Evolutionary conservation across 2,888 invertebrate species (phyloP), one percentile per base, ranked within the genome.

Genomic region (Boloria euphrosyne): DNA sequence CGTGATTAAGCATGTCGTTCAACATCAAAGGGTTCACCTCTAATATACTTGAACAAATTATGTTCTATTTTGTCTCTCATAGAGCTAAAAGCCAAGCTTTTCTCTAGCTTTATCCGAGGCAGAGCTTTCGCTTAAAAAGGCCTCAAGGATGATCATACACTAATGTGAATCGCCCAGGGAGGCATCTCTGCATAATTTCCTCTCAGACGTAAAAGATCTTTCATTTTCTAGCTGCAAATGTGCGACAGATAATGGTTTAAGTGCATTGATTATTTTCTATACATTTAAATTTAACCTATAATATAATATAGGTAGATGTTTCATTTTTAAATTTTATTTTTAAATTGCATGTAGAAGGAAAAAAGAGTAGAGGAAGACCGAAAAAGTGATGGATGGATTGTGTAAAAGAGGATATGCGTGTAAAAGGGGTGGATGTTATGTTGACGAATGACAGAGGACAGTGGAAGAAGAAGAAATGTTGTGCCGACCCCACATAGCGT

Each of bases 131-230:
- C 44, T 18, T 57, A 22, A 57, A 44, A 57, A 14, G 18, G 44
- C 55, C 18, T 57, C n/a, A 16, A 52, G 44, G 44, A 44, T 46
- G 31, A 7, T 38, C 10, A 2, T 38, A n/a, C 55, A 43, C 44
- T 44, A 46, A 44, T 57, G 55, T 18, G 44, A 55, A 44, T 18
- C 22, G n/a, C 18, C 14, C 43, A 44, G 44, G 18, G 55, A 44
- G 44, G 55, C 44, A 38, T 31, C 18, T 18, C 53, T 53, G 54
- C 38, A 16, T 57, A 46, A 22, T 44, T n/a, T 44, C 44, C 55
- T 44, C 44, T 57, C 55, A 57, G 44, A 57, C 55, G 10, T 38
- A 38, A n/a, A 18, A 53, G 16, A 53, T 22, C 22, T 22, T n/a
- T 44, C 55, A 22, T 57, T 55, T 10, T 0, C 31, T 22, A 44